A percentile compares a stretch with the other conserved stretches of the same genome.
Conservation (phyloP, 1,140 invertebrate genomes). For the Pogonomyrmex californicus region DNA sequence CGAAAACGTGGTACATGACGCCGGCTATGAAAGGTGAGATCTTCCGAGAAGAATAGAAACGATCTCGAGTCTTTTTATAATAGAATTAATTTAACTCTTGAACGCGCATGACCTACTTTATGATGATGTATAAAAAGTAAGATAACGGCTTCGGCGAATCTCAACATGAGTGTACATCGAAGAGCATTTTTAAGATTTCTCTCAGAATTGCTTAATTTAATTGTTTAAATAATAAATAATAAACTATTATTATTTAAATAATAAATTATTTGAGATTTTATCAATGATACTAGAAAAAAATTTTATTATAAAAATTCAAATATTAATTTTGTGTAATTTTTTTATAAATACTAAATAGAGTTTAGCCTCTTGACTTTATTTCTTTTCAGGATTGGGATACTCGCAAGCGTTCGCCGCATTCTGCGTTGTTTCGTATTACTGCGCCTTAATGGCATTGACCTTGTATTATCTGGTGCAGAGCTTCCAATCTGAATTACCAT, state of each 20-base stretch:
- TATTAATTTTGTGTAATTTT: not conserved
- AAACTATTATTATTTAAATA: not conserved
- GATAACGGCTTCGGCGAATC: not conserved
- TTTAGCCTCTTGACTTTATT: not conserved
- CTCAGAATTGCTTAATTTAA: not conserved
- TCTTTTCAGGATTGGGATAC: constrained; percentile 81
- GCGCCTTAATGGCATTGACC: constrained; percentile 93
- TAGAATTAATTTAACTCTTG: not conserved
- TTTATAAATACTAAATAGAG: not conserved
- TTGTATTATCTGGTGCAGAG: constrained; percentile 92
- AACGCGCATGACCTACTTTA: not conserved
- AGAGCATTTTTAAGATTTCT: not conserved
- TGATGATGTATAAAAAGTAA: not conserved
- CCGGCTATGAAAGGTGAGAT: constrained; percentile 89
- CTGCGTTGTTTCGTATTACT: constrained; percentile 92
- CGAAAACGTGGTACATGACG: constrained; percentile 87
- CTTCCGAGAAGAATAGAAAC: not conserved
- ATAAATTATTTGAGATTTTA: not conserved
- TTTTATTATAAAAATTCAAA: not conserved
- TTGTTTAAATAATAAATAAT: not conserved
- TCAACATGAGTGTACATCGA: not conserved
- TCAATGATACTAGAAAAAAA: not conserved
- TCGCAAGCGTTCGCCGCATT: constrained; percentile 91
- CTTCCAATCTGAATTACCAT: constrained; percentile 89
- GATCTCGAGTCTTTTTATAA: not conserved